A percentile compares a stretch with the other conserved stretches of the same genome.
These are phyloP conservation scores for Dicyrtomina minuta DNA, from an alignment of 2,888 invertebrate genomes.

Conservation along the genomic window DNA sequence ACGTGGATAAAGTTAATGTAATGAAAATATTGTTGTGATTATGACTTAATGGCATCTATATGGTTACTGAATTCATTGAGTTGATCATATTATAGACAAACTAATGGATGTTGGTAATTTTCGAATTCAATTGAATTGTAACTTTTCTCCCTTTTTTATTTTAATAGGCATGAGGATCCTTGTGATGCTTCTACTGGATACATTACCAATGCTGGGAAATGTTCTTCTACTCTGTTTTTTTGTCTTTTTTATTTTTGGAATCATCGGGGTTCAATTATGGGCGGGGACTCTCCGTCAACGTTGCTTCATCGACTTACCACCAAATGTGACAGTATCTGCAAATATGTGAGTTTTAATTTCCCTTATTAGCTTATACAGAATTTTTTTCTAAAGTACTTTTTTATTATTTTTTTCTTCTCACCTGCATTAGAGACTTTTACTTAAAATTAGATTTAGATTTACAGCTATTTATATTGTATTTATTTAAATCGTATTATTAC, in stretches of 20 bases:
- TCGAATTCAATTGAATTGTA: too few relatives aligned
- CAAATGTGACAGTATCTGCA: slow-evolving; percentile 71
- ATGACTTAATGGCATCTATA: too few relatives aligned
- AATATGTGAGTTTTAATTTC: slow-evolving; percentile 62
- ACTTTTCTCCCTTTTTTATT: too few relatives aligned
- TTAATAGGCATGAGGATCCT: slow-evolving; percentile 92
- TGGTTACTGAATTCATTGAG: too few relatives aligned
- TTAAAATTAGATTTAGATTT: slow-evolving; percentile 1
- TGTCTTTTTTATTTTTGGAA: slow-evolving; percentile 99
- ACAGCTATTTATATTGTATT: slow-evolving; percentile 8
- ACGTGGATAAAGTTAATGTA: too few relatives aligned
- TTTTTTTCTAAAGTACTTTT: slow-evolving; percentile 13
- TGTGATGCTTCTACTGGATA: slow-evolving; percentile 97
- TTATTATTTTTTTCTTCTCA: slow-evolving; percentile 25
- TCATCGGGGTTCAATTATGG: slow-evolving; percentile 99
- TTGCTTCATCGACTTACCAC: slow-evolving; percentile 77
- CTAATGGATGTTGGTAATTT: too few relatives aligned
- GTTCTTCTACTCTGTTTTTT: slow-evolving; percentile 99
- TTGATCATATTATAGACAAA: too few relatives aligned
- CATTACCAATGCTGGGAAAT: slow-evolving; percentile 98
- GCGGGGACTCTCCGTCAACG: slow-evolving; percentile 94
- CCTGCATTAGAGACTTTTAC: slow-evolving; percentile 4
- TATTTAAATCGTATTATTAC: slow-evolving; percentile 21
- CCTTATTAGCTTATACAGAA: slow-evolving; percentile 30
- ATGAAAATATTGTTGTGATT: too few relatives aligned